A percentile compares a stretch with the other conserved stretches of the same genome.
Conservation (phyloP, 37 sponge, comb jelly and placozoan species). For the Eunapius fragilis region DNA sequence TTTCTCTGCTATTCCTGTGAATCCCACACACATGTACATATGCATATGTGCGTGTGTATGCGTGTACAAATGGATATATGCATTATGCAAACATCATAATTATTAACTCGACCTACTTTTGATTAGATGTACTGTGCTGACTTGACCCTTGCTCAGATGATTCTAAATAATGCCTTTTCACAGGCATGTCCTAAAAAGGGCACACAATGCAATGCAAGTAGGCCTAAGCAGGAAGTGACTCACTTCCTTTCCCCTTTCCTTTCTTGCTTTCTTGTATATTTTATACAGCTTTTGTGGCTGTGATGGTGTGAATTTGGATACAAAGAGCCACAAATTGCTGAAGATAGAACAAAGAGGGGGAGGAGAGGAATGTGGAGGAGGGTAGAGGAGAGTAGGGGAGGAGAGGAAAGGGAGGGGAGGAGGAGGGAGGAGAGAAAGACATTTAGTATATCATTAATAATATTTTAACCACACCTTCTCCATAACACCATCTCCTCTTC, state of each 20-base stretch:
- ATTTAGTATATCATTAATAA: neutral
- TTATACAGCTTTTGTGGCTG: conserved; percentile 72
- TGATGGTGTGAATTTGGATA: conserved; percentile 85
- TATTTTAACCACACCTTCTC: conserved; percentile 58
- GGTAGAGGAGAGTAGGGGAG: neutral
- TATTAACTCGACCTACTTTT: neutral
- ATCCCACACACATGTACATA: neutral
- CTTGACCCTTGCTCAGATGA: neutral
- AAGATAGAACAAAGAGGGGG: neutral
- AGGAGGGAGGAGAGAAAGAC: conserved; percentile 1
- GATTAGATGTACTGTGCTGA: neutral
- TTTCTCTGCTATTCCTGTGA: neutral
- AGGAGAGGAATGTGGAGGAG: neutral
- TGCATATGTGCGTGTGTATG: conserved; percentile 6
- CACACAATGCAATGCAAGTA: neutral
- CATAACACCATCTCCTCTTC: conserved; percentile 50
- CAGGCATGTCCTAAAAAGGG: conserved; percentile 9
- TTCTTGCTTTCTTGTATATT: conserved; percentile 23
- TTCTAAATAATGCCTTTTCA: conserved; percentile 28
- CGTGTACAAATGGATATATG: neutral
- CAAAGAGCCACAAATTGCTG: conserved; percentile 95
- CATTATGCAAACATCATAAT: neutral
- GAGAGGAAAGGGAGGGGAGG: neutral
- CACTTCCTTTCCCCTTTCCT: conserved; percentile 2
- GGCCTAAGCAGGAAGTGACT: conserved; percentile 4